Conservation (phyloP, 2,797 vertebrate genomes). For the Diceros bicornis region DNA sequence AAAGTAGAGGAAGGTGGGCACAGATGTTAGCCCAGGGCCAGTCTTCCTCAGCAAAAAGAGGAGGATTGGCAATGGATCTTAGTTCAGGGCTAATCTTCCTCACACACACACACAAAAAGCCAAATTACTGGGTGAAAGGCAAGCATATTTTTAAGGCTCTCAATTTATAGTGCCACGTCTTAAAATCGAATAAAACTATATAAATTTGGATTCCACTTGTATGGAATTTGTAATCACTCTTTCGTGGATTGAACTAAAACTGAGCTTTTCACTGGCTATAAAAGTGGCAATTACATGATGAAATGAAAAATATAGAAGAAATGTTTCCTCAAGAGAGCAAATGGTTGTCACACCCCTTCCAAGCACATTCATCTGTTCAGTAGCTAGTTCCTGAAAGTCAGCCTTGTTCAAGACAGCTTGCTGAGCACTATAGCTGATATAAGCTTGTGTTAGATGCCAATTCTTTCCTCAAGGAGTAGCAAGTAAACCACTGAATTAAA, state of each 20-base stretch:
- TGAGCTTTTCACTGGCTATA: not conserved
- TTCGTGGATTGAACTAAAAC: conserved; percentile 19
- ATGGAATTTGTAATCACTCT: conserved; percentile 18
- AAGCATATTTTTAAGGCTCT: not conserved
- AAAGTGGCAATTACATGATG: not conserved
- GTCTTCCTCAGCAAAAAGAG: no score
- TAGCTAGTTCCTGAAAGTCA: not conserved
- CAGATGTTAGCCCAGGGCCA: no score
- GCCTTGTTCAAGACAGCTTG: not conserved
- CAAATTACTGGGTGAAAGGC: not conserved
- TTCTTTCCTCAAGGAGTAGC: not conserved
- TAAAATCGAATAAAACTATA: not conserved
- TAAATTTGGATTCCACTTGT: not conserved
- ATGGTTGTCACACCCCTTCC: not conserved
- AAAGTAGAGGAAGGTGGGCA: no score
- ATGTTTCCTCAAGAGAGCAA: not conserved
- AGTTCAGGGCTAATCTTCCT: no score
- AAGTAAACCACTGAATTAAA: conserved; percentile 27
- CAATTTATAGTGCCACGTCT: not conserved
- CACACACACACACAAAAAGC: not conserved
- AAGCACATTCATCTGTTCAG: not conserved
- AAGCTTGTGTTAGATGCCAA: not conserved
- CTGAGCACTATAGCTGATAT: not conserved
- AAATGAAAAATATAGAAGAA: not conserved
- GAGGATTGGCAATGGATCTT: no score